phyloP scores from a whole-genome alignment of 1,140 invertebrate species.

The Sitophilus oryzae region DNA sequence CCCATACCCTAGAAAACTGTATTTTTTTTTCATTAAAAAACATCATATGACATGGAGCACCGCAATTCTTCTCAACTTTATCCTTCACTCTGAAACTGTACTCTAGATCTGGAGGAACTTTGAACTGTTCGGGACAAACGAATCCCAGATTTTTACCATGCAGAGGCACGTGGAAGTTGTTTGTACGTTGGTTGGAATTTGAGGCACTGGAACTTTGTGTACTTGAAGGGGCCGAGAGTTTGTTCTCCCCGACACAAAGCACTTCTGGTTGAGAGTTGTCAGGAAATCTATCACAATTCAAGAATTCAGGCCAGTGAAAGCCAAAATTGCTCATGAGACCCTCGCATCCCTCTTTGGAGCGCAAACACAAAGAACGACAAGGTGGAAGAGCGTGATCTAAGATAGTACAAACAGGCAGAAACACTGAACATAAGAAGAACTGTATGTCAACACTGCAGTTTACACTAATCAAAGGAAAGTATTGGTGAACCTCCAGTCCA shows the following conservation, averaged over 20 bases:
- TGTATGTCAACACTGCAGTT: constrained; percentile 90
- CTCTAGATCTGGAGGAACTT: constrained; percentile 68
- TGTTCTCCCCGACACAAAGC: constrained; percentile 75
- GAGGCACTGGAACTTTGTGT: constrained; percentile 34
- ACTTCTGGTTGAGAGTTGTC: constrained; percentile 56
- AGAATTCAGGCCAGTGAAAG: constrained; percentile 86
- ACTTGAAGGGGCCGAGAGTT: constrained; percentile 33
- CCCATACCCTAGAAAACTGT: constrained; percentile 82
- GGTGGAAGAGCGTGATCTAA: constrained; percentile 85
- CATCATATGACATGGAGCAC: constrained; percentile 87
- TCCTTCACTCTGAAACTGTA: constrained; percentile 80
- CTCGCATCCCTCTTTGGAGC: constrained; percentile 85
- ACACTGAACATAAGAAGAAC: constrained; percentile 94
- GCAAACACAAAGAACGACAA: constrained; percentile 79
- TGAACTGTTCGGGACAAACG: constrained; percentile 79
- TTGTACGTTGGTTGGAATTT: constrained; percentile 36
- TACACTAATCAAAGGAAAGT: constrained; percentile 92
- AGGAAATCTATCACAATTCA: constrained; percentile 89
- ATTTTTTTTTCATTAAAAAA: constrained; percentile 82
- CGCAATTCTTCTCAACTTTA: constrained; percentile 76
- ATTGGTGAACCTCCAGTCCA: constrained; percentile 87
- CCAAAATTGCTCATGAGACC: constrained; percentile 87
- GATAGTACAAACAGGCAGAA: constrained; percentile 93
- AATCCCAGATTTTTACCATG: constrained; percentile 66
- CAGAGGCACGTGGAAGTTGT: constrained; percentile 34